phyloP scores from a whole-genome alignment of 2,888 invertebrate genomes.

The Harpalus rubripes region DNA sequence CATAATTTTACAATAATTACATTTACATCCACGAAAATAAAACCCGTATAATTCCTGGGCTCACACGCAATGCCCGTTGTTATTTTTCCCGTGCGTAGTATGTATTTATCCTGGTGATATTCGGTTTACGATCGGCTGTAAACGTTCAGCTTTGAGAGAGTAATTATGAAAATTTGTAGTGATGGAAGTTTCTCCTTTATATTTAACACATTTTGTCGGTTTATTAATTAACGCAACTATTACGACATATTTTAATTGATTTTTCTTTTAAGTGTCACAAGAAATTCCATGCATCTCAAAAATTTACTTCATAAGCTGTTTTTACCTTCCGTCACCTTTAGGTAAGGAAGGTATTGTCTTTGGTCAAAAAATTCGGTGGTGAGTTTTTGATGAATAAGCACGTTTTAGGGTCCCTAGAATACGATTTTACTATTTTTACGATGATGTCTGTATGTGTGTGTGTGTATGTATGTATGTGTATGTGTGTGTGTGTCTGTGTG shows the following conservation, averaged over 20 bases:
- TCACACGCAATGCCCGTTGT: conserved; percentile 30
- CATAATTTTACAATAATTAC: conserved; percentile 46
- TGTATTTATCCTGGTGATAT: conserved; percentile 64
- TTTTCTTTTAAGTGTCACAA: no score
- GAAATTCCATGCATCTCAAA: no score
- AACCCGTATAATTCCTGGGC: conserved; percentile 27
- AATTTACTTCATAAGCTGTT: no score
- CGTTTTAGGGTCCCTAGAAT: no score
- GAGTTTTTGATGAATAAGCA: no score
- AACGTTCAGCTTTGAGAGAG: conserved; percentile 57
- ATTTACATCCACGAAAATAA: conserved; percentile 40
- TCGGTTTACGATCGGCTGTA: conserved; percentile 60
- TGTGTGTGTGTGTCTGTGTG: no score
- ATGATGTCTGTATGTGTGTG: no score
- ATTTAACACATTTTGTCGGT: background rate
- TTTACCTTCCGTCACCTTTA: no score
- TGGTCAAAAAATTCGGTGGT: no score
- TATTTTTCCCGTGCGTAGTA: conserved; percentile 60
- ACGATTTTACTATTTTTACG: no score
- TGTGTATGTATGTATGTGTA: no score
- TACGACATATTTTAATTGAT: background rate
- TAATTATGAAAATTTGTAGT: conserved; percentile 66
- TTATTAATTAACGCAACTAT: background rate
- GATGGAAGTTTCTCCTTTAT: conserved; percentile 15
- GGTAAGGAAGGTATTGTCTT: no score